phyloP scores from a whole-genome alignment of 2,888 invertebrate genomes.

The Coleophora flavipennella region DNA sequence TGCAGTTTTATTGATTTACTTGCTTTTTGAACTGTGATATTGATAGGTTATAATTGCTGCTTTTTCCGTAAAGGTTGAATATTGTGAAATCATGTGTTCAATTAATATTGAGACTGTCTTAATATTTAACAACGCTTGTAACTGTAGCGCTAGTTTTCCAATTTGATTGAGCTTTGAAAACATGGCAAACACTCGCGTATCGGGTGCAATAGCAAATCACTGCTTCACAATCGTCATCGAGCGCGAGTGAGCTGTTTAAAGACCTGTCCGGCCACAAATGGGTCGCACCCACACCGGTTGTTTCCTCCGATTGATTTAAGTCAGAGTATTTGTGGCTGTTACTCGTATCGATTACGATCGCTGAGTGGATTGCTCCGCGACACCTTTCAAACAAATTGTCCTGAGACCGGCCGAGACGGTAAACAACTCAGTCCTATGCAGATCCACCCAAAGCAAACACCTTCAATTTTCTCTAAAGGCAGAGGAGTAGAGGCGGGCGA shows the following conservation, averaged over 20 bases:
- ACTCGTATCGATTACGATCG: conserved; percentile 49
- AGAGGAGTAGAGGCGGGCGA: conserved; percentile 34
- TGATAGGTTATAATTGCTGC: too few relatives aligned
- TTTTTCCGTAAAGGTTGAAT: too few relatives aligned
- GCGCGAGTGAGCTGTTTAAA: conserved; percentile 32
- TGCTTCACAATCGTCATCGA: conserved; percentile 25
- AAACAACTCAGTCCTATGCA: conserved; percentile 65
- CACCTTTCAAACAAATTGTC: conserved; percentile 72
- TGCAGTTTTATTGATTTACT: too few relatives aligned
- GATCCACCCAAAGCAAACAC: conserved; percentile 55
- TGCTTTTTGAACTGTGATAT: too few relatives aligned
- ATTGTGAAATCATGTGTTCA: too few relatives aligned
- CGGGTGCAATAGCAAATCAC: too few relatives aligned
- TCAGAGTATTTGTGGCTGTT: conserved; percentile 41
- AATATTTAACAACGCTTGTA: too few relatives aligned
- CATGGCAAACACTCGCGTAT: too few relatives aligned
- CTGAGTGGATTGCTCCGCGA: conserved; percentile 64
- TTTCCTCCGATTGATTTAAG: conserved; percentile 57
- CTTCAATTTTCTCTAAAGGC: conserved; percentile 37
- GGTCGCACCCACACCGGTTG: conserved; percentile 38
- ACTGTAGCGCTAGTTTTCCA: too few relatives aligned
- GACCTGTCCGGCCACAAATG: conserved; percentile 47
- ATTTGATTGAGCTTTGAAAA: too few relatives aligned
- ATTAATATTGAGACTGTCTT: too few relatives aligned
- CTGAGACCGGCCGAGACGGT: conserved; percentile 56